phyloP scores from a whole-genome alignment of 2,888 invertebrate genomes.

The Hyles lineata region DNA sequence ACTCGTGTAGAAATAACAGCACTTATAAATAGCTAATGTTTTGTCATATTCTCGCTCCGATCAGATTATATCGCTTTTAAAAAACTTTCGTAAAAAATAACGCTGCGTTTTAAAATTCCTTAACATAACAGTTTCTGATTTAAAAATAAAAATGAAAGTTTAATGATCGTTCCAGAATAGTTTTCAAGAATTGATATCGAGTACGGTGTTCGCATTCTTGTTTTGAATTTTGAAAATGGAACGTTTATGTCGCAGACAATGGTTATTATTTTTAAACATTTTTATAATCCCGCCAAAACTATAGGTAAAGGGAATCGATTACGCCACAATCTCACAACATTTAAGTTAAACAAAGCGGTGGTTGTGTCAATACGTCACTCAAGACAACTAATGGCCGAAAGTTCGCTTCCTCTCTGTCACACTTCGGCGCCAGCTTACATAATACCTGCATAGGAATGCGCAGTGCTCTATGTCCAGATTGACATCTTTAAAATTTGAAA shows the following conservation, averaged over 20 bases:
- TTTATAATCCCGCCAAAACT: not conserved
- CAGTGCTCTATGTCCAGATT: no score
- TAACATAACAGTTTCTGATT: not conserved
- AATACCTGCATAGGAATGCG: no score
- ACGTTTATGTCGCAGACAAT: not conserved
- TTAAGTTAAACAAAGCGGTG: no score
- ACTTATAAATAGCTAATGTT: conserved; percentile 1
- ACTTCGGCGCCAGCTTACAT: no score
- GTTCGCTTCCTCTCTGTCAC: no score
- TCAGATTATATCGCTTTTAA: conserved; percentile 7
- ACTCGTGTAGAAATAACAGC: not conserved
- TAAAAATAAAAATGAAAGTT: not conserved
- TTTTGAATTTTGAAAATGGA: not conserved
- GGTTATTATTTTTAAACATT: not conserved
- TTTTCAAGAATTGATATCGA: not conserved
- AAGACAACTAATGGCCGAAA: no score
- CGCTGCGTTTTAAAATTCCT: not conserved
- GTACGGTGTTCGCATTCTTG: not conserved
- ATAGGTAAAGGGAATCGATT: no score
- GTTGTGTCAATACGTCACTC: no score
- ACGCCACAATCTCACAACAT: no score
- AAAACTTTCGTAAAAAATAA: not conserved
- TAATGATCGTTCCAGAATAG: not conserved
- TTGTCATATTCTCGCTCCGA: not conserved
- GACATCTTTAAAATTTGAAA: not conserved